Base-by-base conservation (phyloP, 1,140 invertebrate species). In the Sarcophaga bullata region DNA sequence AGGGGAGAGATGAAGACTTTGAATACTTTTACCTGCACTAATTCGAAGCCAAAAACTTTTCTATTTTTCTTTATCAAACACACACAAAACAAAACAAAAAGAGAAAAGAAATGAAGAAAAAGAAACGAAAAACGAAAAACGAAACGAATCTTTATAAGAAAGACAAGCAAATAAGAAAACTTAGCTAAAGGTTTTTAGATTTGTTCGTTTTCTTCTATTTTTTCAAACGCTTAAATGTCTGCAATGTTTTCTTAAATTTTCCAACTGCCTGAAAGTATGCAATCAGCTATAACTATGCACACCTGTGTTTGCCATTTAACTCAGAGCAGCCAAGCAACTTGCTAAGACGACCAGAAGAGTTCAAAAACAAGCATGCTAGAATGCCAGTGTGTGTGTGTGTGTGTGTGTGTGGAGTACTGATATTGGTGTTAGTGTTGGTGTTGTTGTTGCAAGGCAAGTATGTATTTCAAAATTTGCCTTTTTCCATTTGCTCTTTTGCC, bases 211-310 rank as follows among this genome's bases (percentile, higher is more conserved):
- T 4, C 4, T 50, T 19, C 25, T 11, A 52, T 50, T 78, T 50
- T 48, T 48, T 76, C 19, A 50, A n/a, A 78, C 75, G 50, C 19
- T 50, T 50, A 78, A 78, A 78, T 78, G 48, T 50, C 75, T 78
- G 48, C 48, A 50, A 76, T 76, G 48, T 49, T 76, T 76, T 50
- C 75, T 78, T 78, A 78, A 78, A 78, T 78, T 78, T 68, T 78
- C 46, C 75, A 78, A 78, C 75, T 78, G 75, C 75, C 75, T 78
- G 75, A 78, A 78, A 78, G 75, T 78, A 78, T 78, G 75, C 75
- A 78, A 78, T 78, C 75, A 78, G 47, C 75, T 78, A 78, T 78
- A 78, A 78, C 75, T 52, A 50, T 78, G 75, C 49, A 78, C 75
- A 78, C 75, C 75, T 78, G 75, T 78, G 75, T 78, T 75, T 78